Percentiles rank a stretch among this genome's conserved stretches.
Conservation (phyloP, 2,797 vertebrate species). For the Argyrosomus regius region DNA sequence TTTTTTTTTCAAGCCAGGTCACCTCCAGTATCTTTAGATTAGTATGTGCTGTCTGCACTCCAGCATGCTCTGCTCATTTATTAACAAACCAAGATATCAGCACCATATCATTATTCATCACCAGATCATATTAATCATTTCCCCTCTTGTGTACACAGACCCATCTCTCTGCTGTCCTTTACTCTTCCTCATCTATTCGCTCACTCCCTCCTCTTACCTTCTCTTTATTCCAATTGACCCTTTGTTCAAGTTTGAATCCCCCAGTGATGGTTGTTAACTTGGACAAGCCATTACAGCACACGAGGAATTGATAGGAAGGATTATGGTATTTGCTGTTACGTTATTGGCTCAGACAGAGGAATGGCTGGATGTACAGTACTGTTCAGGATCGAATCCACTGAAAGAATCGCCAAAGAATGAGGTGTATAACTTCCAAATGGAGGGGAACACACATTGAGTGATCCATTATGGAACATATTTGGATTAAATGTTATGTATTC, state of each 20-base stretch:
- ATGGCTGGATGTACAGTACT: background rate
- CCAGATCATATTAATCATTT: constrained; percentile 60
- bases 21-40: constrained; percentile 23
- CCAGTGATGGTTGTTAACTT: constrained; percentile 57
- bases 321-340: constrained; percentile 55
- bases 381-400: constrained; percentile 20
- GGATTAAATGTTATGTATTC: background rate
- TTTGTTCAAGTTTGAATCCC: constrained; percentile 60
- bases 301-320: constrained; percentile 51
- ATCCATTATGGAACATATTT: constrained; percentile 8
- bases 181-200: constrained; percentile 32
- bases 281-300: constrained; percentile 43
- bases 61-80: constrained; percentile 20
- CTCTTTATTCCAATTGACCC: constrained; percentile 65
- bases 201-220: constrained; percentile 27
- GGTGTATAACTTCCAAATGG: background rate
- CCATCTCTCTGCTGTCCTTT: constrained; percentile 46
- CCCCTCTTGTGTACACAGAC: constrained; percentile 60
- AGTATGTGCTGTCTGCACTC: constrained; percentile 31
- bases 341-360: constrained; percentile 42
- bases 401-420: constrained; percentile 12
- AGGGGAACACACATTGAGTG: background rate
- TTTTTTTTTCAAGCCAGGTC: constrained; percentile 1
- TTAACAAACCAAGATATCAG: constrained; percentile 45
- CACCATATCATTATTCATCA: constrained; percentile 61